Evolutionary conservation across 2,888 invertebrate genomes (phyloP).

Genomic region (Uloborus plumipes): DNA sequence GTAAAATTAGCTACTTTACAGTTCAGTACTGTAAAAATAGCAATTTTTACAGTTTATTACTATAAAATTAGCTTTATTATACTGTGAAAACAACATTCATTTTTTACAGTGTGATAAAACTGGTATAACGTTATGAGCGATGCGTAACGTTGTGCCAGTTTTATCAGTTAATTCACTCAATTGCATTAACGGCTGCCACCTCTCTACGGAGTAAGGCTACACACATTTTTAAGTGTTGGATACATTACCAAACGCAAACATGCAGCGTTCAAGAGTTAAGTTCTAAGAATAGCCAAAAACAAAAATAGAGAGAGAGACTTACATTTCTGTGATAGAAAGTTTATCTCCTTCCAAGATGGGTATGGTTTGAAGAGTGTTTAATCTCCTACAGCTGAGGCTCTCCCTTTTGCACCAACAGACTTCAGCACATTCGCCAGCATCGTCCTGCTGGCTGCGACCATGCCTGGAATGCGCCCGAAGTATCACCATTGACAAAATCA

Average conservation of each 20-base stretch:
- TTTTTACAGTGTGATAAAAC: no score
- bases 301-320: conserved; percentile 24
- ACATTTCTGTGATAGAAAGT: conserved; percentile 57
- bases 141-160: no score
- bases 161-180: no score
- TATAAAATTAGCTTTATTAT: no score
- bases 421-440: conserved; percentile 51
- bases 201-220: no score
- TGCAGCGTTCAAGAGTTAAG: neutral
- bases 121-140: no score
- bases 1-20: no score
- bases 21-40: no score
- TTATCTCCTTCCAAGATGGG: conserved; percentile 48
- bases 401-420: conserved; percentile 52
- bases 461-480: neutral
- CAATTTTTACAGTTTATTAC: no score
- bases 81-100: no score
- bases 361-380: conserved; percentile 46
- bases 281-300: neutral
- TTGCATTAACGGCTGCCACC: no score
- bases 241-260: neutral
- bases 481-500: neutral
- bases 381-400: conserved; percentile 46
- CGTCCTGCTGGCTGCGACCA: conserved; percentile 17
- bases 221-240: no score